Percentiles rank a stretch among this genome's conserved stretches.
These are phyloP conservation scores for Babylonia areolata DNA, from an alignment of 1,140 invertebrate species.

Conservation along the genomic window DNA sequence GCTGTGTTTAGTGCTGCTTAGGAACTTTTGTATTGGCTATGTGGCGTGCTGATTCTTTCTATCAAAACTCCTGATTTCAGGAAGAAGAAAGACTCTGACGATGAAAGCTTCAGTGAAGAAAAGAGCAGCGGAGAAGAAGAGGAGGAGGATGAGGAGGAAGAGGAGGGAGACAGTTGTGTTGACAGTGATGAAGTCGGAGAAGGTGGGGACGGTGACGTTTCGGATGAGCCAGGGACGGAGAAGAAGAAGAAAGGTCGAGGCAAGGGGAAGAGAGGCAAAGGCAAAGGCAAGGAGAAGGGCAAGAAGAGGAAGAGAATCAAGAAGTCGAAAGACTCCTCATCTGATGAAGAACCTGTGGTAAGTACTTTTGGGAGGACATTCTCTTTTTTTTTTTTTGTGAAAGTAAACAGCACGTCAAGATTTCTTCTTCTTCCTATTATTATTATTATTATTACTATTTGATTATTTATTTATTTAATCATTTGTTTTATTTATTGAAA, in stretches of 20 bases:
- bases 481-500: too few species aligned
- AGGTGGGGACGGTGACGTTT: constrained; percentile 24
- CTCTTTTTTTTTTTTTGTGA: too few species aligned
- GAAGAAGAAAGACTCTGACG: constrained; percentile 30
- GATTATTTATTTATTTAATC: too few species aligned
- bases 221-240: constrained; percentile 28
- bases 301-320: constrained; percentile 58
- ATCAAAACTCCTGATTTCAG: background rate
- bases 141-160: constrained; percentile 36
- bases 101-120: constrained; percentile 32
- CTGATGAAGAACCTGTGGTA: constrained; percentile 40
- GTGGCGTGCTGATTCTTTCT: constrained; percentile 23
- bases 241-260: constrained; percentile 37
- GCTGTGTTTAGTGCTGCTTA: too few species aligned
- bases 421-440: too few species aligned
- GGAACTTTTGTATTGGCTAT: too few species aligned
- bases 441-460: too few species aligned
- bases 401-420: too few species aligned
- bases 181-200: constrained; percentile 32
- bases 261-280: constrained; percentile 43
- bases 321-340: constrained; percentile 51
- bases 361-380: background rate
- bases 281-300: constrained; percentile 49
- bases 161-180: constrained; percentile 19
- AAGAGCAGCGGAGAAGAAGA: constrained; percentile 25